Evolutionary conservation across 2,888 invertebrate species (phyloP), one percentile per base, ranked within the genome.

Genomic region (Empis stercorea): DNA sequence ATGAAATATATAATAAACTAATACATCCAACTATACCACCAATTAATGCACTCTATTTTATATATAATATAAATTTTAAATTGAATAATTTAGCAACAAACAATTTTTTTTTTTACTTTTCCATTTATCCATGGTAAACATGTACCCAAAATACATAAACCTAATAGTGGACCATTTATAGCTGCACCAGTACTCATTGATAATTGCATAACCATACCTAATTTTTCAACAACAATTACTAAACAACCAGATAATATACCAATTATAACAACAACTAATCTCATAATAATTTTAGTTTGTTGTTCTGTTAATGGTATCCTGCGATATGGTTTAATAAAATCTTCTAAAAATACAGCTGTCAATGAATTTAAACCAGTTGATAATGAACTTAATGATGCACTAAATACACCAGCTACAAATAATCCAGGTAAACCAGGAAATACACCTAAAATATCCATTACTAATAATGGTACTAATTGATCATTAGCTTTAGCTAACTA

Each of bases 381-480:
- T 62, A 87, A 73, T 0, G 86, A 84, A 63, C 86, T 86, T 36
- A 94, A 70, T 2, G 92, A 87, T 10, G 91, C 93, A 66, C 91
- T 89, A 60, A 92, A 92, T 23, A 93, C 83, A 6, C 91, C 91
- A 39, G 92, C 87, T 1, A 92, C 81, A 61, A 93, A 92, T 1
- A 93, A 72, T 30, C 93, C 93, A 0, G 91, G 83, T 39, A 94
- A 63, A 1, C 92, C 92, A 0, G 87, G 87, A 50, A 80, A 73
- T 42, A 78, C 72, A 1, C 84, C 82, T 30, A 91, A 68, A 17
- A 82, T 79, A 53, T 89, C 85, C 87, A 92, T 89, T 32, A 92
- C 87, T 34, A 88, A 73, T 14, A 89, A 68, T 0, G 91, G 87
- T 3, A 92, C 70, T 13, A 92, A 66, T 66, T 92, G 86, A 61